phyloP scores from a whole-genome alignment of 2,888 invertebrate species.

The Scaptomyza flava region DNA sequence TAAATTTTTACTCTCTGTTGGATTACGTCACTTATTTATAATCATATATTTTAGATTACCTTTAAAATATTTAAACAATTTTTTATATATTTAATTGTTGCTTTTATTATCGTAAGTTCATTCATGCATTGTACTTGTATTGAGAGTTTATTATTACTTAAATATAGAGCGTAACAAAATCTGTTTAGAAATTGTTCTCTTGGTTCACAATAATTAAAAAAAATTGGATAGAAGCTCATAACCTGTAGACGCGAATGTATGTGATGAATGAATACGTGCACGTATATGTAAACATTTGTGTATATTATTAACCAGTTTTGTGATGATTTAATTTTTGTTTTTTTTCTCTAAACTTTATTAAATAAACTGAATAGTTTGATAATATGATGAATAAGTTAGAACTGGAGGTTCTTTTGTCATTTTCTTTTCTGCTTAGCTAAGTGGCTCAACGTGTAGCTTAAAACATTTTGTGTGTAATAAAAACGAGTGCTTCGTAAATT shows the following conservation, averaged over 20 bases:
- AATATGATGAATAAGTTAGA: too few species aligned
- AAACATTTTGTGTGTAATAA: slow-evolving; percentile 55
- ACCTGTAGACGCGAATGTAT: not conserved
- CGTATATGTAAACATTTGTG: too few species aligned
- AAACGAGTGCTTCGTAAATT: slow-evolving; percentile 46
- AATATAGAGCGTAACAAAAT: slow-evolving; percentile 8
- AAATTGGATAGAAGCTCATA: not conserved
- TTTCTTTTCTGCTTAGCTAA: not conserved
- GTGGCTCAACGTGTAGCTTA: slow-evolving; percentile 47
- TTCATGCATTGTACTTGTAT: not conserved
- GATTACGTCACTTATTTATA: too few species aligned
- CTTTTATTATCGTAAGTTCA: slow-evolving; percentile 15
- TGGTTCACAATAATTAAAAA: not conserved
- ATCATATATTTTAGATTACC: too few species aligned
- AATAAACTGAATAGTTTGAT: not conserved
- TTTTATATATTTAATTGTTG: not conserved
- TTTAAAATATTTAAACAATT: too few species aligned
- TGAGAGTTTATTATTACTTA: not conserved
- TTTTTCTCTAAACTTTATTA: not conserved
- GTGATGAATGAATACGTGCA: too few species aligned
- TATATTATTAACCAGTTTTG: slow-evolving; percentile 13
- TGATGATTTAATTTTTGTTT: not conserved
- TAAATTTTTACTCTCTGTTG: not conserved
- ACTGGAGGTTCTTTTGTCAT: not conserved
- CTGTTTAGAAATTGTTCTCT: slow-evolving; percentile 2